These are phyloP conservation scores for Lateolabrax maculatus DNA, from an alignment of 2,797 vertebrate species.

Conservation along the genomic window DNA sequence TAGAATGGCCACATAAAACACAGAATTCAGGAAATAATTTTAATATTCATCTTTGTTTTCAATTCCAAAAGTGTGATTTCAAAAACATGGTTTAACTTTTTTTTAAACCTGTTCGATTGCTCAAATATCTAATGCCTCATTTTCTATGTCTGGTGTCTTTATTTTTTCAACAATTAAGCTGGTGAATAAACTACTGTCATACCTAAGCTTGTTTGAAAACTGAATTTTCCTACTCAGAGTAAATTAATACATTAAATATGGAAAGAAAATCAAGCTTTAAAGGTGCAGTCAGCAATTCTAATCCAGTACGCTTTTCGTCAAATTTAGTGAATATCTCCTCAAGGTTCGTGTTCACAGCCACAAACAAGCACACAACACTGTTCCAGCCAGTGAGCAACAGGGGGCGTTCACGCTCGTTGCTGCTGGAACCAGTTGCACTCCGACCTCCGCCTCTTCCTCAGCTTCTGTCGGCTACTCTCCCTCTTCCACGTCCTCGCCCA, in stretches of 20 bases:
- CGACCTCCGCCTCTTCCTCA: too few species aligned
- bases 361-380: too few species aligned
- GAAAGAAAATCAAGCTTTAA: neutral
- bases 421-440: too few species aligned
- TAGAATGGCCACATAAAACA: neutral
- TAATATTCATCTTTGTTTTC: neutral
- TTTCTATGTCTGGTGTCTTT: neutral
- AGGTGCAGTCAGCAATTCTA: too few species aligned
- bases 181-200: neutral
- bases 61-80: neutral
- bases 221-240: neutral
- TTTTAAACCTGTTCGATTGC: neutral
- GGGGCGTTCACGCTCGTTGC: too few species aligned
- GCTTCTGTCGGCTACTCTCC: too few species aligned
- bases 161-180: neutral
- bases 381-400: too few species aligned
- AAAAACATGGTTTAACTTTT: neutral
- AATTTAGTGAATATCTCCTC: too few species aligned
- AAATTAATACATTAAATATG: neutral
- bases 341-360: too few species aligned
- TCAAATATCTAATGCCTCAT: neutral
- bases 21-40: neutral
- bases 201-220: neutral
- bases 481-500: too few species aligned
- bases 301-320: too few species aligned